Conservation (phyloP, 2,797 vertebrate species). For the Distichodus sexfasciatus region DNA sequence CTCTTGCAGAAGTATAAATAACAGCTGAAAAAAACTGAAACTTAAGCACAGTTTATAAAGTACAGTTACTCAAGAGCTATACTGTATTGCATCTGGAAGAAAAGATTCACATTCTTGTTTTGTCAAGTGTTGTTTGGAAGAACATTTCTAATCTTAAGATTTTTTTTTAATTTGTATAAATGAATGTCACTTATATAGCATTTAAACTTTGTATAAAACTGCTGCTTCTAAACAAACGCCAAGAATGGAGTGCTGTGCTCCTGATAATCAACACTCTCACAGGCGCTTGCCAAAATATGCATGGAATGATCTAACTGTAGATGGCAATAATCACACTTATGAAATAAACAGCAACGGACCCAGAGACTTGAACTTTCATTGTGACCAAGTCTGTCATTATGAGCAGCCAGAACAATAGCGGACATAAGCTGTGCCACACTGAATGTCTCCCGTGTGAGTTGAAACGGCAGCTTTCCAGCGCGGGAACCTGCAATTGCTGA, state of each 20-base stretch:
- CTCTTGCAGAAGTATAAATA: too few relatives aligned
- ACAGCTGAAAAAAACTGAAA: too few relatives aligned
- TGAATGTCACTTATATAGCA: constrained; percentile 38
- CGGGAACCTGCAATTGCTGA: constrained; percentile 50
- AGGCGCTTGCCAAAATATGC: constrained; percentile 1
- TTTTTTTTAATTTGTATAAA: background rate
- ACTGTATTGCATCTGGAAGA: too few relatives aligned
- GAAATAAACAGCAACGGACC: constrained; percentile 55
- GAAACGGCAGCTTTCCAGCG: constrained; percentile 62
- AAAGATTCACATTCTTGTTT: too few relatives aligned
- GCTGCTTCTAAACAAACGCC: constrained; percentile 20
- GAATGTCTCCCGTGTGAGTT: constrained; percentile 74
- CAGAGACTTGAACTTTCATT: constrained; percentile 66
- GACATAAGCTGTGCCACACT: constrained; percentile 66
- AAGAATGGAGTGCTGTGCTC: constrained; percentile 14
- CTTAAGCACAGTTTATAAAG: too few relatives aligned
- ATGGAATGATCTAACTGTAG: constrained; percentile 1
- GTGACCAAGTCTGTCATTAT: constrained; percentile 72
- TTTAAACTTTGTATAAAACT: constrained; percentile 5
- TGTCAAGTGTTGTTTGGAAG: too few relatives aligned
- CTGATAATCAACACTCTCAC: background rate
- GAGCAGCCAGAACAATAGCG: constrained; percentile 65
- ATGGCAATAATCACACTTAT: constrained; percentile 27
- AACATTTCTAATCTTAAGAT: too few relatives aligned
- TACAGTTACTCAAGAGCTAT: too few relatives aligned